Evolutionary conservation across 2,888 invertebrate genomes (phyloP).

Genomic region (Eristalis pertinax): DNA sequence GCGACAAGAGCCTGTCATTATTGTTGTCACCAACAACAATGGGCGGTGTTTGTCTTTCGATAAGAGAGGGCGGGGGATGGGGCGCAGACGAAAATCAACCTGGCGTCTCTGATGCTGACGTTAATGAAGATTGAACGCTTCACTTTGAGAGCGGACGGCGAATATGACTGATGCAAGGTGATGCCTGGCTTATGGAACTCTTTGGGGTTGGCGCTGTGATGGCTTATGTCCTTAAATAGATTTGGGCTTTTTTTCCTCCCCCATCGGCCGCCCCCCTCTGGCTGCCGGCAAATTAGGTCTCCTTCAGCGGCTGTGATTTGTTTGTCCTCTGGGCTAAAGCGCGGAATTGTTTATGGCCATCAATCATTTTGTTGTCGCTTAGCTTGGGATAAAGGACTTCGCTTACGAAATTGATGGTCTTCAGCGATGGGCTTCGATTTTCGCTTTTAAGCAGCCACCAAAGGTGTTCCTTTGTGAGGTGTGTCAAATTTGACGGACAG

Average conservation of each 20-base stretch:
- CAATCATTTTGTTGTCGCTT: slow-evolving; percentile 35
- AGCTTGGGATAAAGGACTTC: neutral
- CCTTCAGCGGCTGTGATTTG: neutral
- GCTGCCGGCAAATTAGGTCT: too few species aligned
- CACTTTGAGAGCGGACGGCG: slow-evolving; percentile 12
- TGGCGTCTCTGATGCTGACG: slow-evolving; percentile 53
- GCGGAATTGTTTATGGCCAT: slow-evolving; percentile 22
- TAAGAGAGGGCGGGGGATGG: neutral
- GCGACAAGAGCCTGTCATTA: slow-evolving; percentile 41
- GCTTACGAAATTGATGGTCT: neutral
- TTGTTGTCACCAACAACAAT: slow-evolving; percentile 29
- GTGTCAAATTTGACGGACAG: neutral
- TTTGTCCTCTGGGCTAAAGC: neutral
- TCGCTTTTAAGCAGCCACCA: neutral
- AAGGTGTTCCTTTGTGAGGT: neutral
- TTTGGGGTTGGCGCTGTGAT: neutral
- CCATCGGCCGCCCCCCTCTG: too few species aligned
- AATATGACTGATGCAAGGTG: slow-evolving; percentile 56
- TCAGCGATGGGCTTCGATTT: neutral
- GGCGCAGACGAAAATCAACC: slow-evolving; percentile 25
- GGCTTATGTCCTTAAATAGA: slow-evolving; percentile 1
- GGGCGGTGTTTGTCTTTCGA: neutral
- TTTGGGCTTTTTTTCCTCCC: neutral
- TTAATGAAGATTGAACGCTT: slow-evolving; percentile 65
- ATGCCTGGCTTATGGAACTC: slow-evolving; percentile 21